Conservation (phyloP, 2,888 invertebrate genomes). For the Tridacna gigas region DNA sequence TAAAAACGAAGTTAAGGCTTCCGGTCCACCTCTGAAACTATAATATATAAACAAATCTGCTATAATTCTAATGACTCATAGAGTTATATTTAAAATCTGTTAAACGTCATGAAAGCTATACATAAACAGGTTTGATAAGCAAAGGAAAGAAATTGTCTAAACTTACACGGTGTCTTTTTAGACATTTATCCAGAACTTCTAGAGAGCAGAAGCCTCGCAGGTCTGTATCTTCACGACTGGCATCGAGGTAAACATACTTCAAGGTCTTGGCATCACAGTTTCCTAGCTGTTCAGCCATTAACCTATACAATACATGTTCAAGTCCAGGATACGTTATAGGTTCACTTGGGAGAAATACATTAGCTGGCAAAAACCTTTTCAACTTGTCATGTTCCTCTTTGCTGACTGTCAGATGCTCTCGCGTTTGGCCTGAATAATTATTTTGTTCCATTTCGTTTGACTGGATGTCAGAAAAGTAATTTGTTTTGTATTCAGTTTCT, state of each 20-base stretch:
- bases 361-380: conserved; percentile 62
- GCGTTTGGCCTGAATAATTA: conserved; percentile 3
- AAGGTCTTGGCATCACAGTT: conserved; percentile 67
- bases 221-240: conserved; percentile 71
- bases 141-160: background rate
- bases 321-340: conserved; percentile 71
- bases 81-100: too few relatives aligned
- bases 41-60: too few relatives aligned
- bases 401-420: conserved; percentile 29
- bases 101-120: too few relatives aligned
- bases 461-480: conserved; percentile 29
- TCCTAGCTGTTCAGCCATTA: conserved; percentile 72
- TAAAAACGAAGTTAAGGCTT: too few relatives aligned
- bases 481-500: conserved; percentile 58
- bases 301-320: conserved; percentile 70
- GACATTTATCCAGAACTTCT: conserved; percentile 65
- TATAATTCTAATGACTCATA: too few relatives aligned
- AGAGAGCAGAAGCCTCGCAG: conserved; percentile 75
- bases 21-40: too few relatives aligned
- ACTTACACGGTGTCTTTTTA: conserved; percentile 68
- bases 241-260: conserved; percentile 77
- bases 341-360: conserved; percentile 73
- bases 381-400: conserved; percentile 52
- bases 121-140: too few relatives aligned
- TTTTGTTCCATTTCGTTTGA: conserved; percentile 24